Conservation (phyloP, 2,888 invertebrate genomes). For the Nasonia oneida region DNA sequence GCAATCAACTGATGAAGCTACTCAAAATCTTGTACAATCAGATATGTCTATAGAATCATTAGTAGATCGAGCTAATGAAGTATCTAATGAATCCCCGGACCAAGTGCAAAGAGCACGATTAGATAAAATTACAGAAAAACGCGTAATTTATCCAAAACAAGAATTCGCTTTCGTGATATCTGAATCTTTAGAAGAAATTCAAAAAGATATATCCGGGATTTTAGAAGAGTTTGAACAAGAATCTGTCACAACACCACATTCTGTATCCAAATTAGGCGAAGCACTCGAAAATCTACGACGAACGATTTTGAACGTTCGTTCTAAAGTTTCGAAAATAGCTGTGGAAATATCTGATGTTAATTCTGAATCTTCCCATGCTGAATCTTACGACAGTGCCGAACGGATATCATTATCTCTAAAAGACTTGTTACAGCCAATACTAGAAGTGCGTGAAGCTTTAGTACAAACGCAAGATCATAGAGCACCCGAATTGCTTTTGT, state of each 20-base stretch:
- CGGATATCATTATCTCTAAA: conserved; percentile 60
- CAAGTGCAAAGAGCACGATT: conserved; percentile 12
- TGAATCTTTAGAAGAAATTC: conserved; percentile 66
- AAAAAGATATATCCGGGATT: conserved; percentile 68
- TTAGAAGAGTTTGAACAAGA: conserved; percentile 72
- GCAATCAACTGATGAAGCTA: conserved; percentile 4
- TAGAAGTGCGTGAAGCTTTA: conserved; percentile 65
- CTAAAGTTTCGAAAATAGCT: conserved; percentile 54
- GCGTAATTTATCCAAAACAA: conserved; percentile 59
- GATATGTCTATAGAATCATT: conserved; percentile 12
- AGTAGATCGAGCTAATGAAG: conserved; percentile 5
- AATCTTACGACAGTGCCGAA: conserved; percentile 59
- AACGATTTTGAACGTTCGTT: conserved; percentile 63
- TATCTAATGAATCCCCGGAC: conserved; percentile 37
- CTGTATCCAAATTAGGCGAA: conserved; percentile 67
- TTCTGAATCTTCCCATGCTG: conserved; percentile 55
- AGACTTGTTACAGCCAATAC: conserved; percentile 64
- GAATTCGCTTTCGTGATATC: conserved; percentile 61
- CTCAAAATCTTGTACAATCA: conserved; percentile 15
- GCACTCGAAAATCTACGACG: conserved; percentile 68
- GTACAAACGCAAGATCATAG: conserved; percentile 65
- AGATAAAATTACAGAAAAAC: conserved; percentile 53
- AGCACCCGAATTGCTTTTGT: conserved; percentile 68
- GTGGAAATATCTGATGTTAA: conserved; percentile 46
- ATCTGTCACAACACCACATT: conserved; percentile 62